phyloP scores from a whole-genome alignment of 2,888 invertebrate genomes.

The Slavum lentiscoides region DNA sequence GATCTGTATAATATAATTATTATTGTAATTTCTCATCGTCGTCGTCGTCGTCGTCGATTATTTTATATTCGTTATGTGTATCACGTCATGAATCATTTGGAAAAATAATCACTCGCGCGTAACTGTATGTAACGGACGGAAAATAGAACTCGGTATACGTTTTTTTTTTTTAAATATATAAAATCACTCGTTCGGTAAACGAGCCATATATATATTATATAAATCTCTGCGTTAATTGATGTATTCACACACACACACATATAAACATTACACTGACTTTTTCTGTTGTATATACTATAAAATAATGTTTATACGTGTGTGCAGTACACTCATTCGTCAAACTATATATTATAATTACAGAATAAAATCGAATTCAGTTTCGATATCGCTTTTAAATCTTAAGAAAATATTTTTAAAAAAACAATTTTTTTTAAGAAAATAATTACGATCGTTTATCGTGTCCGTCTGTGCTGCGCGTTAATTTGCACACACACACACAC shows the following conservation, averaged over 20 bases:
- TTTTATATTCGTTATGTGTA: background rate
- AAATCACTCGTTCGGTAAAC: background rate
- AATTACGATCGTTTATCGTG: too few relatives aligned
- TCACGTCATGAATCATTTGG: conserved; percentile 3
- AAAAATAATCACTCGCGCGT: conserved; percentile 13
- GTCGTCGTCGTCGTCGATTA: background rate
- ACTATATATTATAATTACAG: background rate
- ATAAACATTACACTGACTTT: too few relatives aligned
- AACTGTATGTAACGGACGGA: background rate
- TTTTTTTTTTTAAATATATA: background rate
- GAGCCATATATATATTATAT: background rate
- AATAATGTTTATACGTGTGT: conserved; percentile 16
- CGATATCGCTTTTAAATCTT: too few relatives aligned
- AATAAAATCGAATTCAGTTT: too few relatives aligned
- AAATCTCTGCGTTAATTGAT: background rate
- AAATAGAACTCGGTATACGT: background rate
- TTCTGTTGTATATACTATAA: background rate
- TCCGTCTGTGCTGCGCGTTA: too few relatives aligned
- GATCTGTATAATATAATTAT: conserved; percentile 17
- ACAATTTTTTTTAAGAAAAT: too few relatives aligned
- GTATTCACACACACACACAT: background rate
- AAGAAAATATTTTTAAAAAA: too few relatives aligned
- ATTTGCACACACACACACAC: too few relatives aligned
- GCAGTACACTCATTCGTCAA: background rate
- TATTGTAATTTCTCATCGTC: background rate